Evolutionary conservation across 1,140 invertebrate species (phyloP).

Genomic region (Pantala flavescens): DNA sequence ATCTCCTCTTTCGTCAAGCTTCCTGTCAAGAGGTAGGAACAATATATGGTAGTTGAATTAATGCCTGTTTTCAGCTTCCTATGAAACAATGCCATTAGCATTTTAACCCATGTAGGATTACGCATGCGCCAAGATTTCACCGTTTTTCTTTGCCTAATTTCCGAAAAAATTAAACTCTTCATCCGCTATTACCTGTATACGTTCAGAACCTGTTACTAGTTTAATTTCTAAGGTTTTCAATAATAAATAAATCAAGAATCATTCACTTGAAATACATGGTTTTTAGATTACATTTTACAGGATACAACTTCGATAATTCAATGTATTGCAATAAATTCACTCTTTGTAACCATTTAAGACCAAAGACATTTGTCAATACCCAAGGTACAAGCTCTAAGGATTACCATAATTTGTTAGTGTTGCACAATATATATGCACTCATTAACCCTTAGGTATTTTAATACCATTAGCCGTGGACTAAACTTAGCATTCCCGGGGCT

Average conservation of each 20-base stretch:
- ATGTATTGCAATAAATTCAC: too few relatives aligned
- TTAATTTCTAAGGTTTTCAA: background rate
- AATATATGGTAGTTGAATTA: slow-evolving; percentile 1
- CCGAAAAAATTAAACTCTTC: background rate
- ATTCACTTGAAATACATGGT: too few relatives aligned
- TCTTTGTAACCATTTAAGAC: too few relatives aligned
- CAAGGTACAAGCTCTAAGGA: too few relatives aligned
- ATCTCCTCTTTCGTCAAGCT: background rate
- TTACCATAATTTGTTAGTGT: background rate
- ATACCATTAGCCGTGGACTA: background rate
- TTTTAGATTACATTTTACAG: too few relatives aligned
- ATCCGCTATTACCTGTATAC: background rate
- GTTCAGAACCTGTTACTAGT: background rate
- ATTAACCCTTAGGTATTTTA: background rate
- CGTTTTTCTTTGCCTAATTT: background rate
- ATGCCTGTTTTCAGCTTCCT: background rate
- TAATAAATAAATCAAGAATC: too few relatives aligned
- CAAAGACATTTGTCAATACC: too few relatives aligned
- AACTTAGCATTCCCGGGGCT: background rate
- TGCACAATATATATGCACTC: background rate
- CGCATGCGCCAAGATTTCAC: background rate
- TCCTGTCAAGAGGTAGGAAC: slow-evolving; percentile 7
- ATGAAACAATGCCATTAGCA: background rate
- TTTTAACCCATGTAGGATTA: background rate
- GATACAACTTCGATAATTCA: too few relatives aligned